These are phyloP conservation scores for Octopus bimaculoides DNA, from an alignment of 1,140 invertebrate genomes.

Conservation along the genomic window DNA sequence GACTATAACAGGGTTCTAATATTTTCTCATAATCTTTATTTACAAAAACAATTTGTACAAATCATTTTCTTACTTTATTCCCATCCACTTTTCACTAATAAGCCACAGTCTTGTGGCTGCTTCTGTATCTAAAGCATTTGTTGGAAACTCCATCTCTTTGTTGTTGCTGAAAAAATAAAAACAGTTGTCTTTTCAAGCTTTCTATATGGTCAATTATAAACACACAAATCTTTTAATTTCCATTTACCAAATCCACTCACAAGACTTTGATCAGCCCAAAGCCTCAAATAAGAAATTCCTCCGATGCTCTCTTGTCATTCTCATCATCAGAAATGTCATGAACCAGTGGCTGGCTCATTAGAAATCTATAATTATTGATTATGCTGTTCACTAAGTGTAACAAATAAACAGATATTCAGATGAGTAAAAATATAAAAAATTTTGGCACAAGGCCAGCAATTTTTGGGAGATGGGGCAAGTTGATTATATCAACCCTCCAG, in stretches of 20 bases:
- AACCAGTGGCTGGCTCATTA: background rate
- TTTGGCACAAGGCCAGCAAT: no score
- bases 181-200: no score
- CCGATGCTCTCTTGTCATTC: background rate
- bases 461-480: no score
- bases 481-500: no score
- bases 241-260: background rate
- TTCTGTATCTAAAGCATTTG: conserved; percentile 53
- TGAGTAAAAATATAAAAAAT: no score
- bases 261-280: background rate
- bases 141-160: conserved; percentile 63
- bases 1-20: no score
- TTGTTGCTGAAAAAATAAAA: conserved; percentile 63
- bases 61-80: background rate
- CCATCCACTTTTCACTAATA: conserved; percentile 61
- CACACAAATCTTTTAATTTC: background rate
- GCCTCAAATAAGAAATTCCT: background rate
- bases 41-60: no score
- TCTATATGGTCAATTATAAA: no score
- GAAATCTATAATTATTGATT: background rate
- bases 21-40: no score
- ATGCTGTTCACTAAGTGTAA: no score
- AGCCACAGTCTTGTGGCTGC: conserved; percentile 69
- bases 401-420: no score
- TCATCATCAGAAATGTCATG: background rate